Conservation (phyloP, 1,140 invertebrate species). For the Odontomachus brunneus region DNA sequence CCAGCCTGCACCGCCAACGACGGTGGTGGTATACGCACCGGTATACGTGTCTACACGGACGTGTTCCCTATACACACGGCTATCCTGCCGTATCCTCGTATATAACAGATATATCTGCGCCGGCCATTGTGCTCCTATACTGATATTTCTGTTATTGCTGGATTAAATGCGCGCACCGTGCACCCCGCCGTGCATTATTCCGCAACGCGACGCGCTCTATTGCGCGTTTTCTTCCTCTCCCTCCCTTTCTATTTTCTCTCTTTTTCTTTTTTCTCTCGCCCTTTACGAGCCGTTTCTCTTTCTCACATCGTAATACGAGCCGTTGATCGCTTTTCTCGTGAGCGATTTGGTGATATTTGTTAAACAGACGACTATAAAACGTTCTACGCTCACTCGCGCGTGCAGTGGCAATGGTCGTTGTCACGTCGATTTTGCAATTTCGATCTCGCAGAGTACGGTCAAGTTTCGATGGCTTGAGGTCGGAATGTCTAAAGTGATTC, state of each 20-base stretch:
- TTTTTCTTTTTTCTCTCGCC: not conserved
- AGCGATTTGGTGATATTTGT: constrained; percentile 27
- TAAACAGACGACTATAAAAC: not conserved
- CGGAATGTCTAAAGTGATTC: not conserved
- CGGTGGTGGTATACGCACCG: constrained; percentile 50
- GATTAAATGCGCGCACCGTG: constrained; percentile 76
- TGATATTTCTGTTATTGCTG: constrained; percentile 83
- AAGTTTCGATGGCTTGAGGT: not conserved
- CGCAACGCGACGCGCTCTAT: constrained; percentile 43
- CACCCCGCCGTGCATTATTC: constrained; percentile 74
- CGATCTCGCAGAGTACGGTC: no score
- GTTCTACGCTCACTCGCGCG: no score
- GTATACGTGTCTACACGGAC: constrained; percentile 47
- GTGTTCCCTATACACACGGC: constrained; percentile 44
- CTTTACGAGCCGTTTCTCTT: not conserved
- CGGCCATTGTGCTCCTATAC: constrained; percentile 76
- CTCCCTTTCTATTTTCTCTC: not conserved
- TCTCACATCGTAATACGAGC: not conserved
- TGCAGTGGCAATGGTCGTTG: no score
- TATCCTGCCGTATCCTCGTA: constrained; percentile 61
- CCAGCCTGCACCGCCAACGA: constrained; percentile 57
- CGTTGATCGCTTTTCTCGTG: constrained; percentile 12
- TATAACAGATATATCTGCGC: constrained; percentile 75
- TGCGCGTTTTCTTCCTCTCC: constrained; percentile 24
- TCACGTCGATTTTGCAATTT: no score